Percentiles rank a stretch among this genome's conserved stretches.
phyloP scores from a whole-genome alignment of 2,113 vertebrate species.

The Puma concolor region DNA sequence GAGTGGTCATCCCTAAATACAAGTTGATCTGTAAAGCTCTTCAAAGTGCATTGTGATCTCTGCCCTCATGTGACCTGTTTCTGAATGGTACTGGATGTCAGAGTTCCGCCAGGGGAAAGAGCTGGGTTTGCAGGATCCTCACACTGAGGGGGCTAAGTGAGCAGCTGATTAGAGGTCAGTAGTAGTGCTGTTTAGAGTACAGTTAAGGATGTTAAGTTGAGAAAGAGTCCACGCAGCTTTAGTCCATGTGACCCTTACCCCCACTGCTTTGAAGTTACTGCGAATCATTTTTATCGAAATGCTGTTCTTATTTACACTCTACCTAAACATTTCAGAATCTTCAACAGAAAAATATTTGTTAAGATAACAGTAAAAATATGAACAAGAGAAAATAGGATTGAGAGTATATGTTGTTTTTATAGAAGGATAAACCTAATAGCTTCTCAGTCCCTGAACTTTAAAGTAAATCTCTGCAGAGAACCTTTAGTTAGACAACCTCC shows the following conservation, averaged over 20 bases:
- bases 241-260: not conserved
- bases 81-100: not conserved
- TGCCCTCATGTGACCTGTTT: not conserved
- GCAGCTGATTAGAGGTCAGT: not conserved
- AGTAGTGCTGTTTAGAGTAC: not conserved
- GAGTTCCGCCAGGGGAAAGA: not conserved
- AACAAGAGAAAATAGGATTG: not conserved
- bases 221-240: not conserved
- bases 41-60: not conserved
- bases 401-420: not conserved
- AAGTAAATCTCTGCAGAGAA: conserved; percentile 31
- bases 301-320: not conserved
- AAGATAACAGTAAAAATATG: conserved; percentile 11
- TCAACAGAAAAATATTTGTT: not conserved
- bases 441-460: not conserved
- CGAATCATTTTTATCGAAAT: not conserved
- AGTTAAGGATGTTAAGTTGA: not conserved
- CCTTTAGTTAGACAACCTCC: not conserved
- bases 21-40: conserved; percentile 23
- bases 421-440: not conserved
- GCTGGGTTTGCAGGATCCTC: not conserved
- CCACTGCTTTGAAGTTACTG: not conserved
- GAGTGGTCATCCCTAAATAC: not conserved
- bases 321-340: conserved; percentile 12
- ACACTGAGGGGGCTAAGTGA: not conserved